Conservation (phyloP, 2,113 vertebrate species). For the Capreolus pygargus region DNA sequence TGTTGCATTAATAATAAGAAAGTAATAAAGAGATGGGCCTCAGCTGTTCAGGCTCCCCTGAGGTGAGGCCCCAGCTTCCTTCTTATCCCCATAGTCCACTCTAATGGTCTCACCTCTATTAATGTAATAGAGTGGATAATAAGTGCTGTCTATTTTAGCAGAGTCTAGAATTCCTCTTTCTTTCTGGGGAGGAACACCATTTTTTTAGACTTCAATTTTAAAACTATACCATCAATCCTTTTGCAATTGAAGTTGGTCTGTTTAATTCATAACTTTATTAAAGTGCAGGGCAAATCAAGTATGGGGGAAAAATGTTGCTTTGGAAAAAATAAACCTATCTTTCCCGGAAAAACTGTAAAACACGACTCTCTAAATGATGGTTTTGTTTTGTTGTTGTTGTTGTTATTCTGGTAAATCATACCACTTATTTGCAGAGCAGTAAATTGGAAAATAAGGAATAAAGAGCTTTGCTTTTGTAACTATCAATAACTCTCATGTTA, state of each 20-base stretch:
- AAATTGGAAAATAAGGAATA: conserved; percentile 33
- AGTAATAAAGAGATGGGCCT: conserved; percentile 57
- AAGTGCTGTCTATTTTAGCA: neutral
- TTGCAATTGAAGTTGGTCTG: neutral
- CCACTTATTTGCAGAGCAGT: conserved; percentile 60
- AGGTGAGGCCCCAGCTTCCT: neutral
- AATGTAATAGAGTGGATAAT: neutral
- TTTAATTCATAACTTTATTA: conserved; percentile 29
- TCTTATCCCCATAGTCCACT: conserved; percentile 19
- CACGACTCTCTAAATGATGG: neutral
- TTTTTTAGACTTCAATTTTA: neutral
- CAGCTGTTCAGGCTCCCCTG: conserved; percentile 40
- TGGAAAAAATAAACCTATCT: conserved; percentile 73
- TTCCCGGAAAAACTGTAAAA: conserved; percentile 65
- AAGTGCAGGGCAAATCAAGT: conserved; percentile 47
- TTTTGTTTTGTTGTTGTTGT: neutral
- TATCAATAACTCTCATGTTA: conserved; percentile 35
- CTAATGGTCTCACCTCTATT: conserved; percentile 40
- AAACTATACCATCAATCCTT: neutral
- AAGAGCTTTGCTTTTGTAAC: conserved; percentile 59
- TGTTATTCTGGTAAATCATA: conserved; percentile 48
- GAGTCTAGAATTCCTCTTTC: neutral
- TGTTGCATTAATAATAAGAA: conserved; percentile 70
- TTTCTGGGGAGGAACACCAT: neutral
- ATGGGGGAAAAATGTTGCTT: conserved; percentile 13